phyloP scores from a whole-genome alignment of 2,113 vertebrate species.

The Rissa tridactyla region DNA sequence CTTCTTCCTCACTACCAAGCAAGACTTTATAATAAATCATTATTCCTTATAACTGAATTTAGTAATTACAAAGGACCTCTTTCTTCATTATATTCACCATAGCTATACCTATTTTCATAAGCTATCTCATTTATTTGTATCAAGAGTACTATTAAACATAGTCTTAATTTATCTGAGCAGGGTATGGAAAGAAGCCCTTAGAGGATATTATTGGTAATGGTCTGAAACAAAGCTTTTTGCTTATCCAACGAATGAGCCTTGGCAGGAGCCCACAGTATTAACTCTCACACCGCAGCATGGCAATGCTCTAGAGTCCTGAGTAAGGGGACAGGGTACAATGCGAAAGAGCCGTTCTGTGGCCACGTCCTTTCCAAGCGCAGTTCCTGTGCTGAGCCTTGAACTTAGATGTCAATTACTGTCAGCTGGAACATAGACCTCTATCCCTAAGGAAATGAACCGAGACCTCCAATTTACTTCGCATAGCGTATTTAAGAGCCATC shows the following conservation, averaged over 20 bases:
- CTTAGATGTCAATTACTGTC: background rate
- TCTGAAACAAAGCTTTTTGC: constrained; percentile 3
- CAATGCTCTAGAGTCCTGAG: background rate
- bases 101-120: background rate
- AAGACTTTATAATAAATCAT: constrained; percentile 19
- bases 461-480: constrained; percentile 31
- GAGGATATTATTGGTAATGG: background rate
- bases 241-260: background rate
- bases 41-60: constrained; percentile 1
- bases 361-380: background rate
- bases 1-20: background rate
- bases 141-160: constrained; percentile 29
- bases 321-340: accelerated
- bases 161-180: constrained; percentile 1
- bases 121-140: constrained; percentile 45
- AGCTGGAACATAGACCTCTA: background rate
- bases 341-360: background rate
- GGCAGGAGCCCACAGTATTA: background rate
- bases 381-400: background rate
- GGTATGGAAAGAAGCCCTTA: background rate
- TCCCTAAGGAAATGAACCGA: background rate
- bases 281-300: background rate
- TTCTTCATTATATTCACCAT: constrained; percentile 24
- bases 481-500: background rate
- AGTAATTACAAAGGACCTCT: background rate